phyloP scores from a whole-genome alignment of 92 coral and sea anemone genomes.

The Zoanthus sociatus region DNA sequence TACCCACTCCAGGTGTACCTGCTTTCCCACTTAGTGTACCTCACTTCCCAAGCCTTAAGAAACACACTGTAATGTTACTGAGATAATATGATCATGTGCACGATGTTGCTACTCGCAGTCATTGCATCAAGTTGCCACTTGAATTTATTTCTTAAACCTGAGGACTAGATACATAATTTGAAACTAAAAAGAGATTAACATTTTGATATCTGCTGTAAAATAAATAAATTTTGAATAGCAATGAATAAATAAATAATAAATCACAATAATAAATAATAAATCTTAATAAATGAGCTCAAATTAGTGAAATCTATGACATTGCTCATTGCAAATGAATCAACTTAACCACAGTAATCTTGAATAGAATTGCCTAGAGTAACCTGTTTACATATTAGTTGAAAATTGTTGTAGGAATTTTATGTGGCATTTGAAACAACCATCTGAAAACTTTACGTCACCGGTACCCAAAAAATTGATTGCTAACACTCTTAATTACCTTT shows the following conservation, averaged over 20 bases:
- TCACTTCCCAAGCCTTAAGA: no score
- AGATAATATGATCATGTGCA: background rate
- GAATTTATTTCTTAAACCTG: background rate
- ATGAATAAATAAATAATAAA: background rate
- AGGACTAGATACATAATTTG: background rate
- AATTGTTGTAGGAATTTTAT: constrained; percentile 4
- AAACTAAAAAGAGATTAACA: no score
- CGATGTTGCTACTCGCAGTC: constrained; percentile 12
- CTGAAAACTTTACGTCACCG: no score
- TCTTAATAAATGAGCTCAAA: no score
- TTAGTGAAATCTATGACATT: no score
- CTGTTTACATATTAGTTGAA: background rate
- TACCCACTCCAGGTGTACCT: no score
- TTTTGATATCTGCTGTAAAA: background rate
- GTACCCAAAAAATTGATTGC: background rate
- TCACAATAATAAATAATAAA: background rate
- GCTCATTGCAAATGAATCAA: no score
- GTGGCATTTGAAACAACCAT: background rate
- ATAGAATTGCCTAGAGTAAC: background rate
- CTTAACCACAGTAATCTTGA: background rate
- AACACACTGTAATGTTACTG: no score
- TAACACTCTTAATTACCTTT: background rate
- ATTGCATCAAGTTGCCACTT: background rate
- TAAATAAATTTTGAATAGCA: background rate
- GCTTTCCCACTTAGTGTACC: no score